These are phyloP conservation scores for pig (Sus scrofa) DNA, from an alignment of 2,113 vertebrate species.

Conservation along the genomic window T2T-Sscrofa CM000824.6:89204001-89204500, in stretches of 20 bases:
- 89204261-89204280: constrained; percentile 52
- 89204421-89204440: constrained; percentile 38
- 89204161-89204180: background rate
- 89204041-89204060: background rate
- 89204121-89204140: constrained; percentile 21
- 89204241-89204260: background rate
- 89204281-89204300: constrained; percentile 49
- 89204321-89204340: constrained; percentile 56
- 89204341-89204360: constrained; percentile 69
- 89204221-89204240: background rate
- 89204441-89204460: constrained; percentile 19
- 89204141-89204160: background rate
- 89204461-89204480: constrained; percentile 57
- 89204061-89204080: background rate
- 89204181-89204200: constrained; percentile 22
- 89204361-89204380: background rate
- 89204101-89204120: constrained; percentile 17
- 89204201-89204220: background rate
- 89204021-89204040: background rate
- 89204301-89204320: constrained; percentile 48
- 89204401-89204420: constrained; percentile 38
- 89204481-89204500: constrained; percentile 42
- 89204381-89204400: constrained; percentile 42
- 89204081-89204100: constrained; percentile 43
- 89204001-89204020: background rate